A percentile compares a stretch with the other conserved stretches of the same genome.
Conservation (phyloP, 1,140 invertebrate species). For the Saccostrea cuccullata region DNA sequence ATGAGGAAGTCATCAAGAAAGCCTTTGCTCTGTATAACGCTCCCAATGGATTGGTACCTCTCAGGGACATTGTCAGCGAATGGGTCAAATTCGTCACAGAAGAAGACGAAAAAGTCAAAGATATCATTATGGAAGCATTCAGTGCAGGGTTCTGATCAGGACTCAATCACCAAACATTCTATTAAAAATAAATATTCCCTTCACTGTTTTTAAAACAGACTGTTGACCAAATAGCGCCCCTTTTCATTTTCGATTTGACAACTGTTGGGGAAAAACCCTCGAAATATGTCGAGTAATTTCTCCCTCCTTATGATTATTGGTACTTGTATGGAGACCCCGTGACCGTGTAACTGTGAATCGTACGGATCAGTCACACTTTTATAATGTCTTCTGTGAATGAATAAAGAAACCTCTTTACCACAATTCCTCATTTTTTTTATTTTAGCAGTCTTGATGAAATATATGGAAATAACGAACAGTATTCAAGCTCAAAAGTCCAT, state of each 20-base stretch:
- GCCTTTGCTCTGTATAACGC: conserved; percentile 60
- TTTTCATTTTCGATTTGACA: neutral
- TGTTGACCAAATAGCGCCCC: neutral
- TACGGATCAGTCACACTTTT: no score
- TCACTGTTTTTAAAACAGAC: neutral
- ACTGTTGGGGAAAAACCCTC: neutral
- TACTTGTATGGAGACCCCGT: neutral
- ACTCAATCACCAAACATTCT: neutral
- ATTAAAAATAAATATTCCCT: neutral
- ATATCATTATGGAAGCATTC: conserved; percentile 24
- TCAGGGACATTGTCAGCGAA: conserved; percentile 31
- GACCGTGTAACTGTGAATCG: no score
- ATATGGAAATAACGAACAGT: no score
- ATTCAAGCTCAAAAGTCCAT: no score
- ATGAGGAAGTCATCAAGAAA: conserved; percentile 57
- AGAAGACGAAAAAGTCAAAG: neutral
- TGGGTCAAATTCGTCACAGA: conserved; percentile 33
- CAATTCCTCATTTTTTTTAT: no score
- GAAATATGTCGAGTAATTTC: neutral
- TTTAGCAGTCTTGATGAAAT: no score
- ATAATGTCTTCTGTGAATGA: no score
- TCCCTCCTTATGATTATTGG: neutral
- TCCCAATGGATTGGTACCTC: conserved; percentile 37
- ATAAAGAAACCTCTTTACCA: no score
- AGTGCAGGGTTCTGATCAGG: neutral